Evolutionary conservation across 1,140 invertebrate genomes (phyloP), one percentile per base, ranked within the genome.

Genomic region (Teleopsis dalmanni): DNA sequence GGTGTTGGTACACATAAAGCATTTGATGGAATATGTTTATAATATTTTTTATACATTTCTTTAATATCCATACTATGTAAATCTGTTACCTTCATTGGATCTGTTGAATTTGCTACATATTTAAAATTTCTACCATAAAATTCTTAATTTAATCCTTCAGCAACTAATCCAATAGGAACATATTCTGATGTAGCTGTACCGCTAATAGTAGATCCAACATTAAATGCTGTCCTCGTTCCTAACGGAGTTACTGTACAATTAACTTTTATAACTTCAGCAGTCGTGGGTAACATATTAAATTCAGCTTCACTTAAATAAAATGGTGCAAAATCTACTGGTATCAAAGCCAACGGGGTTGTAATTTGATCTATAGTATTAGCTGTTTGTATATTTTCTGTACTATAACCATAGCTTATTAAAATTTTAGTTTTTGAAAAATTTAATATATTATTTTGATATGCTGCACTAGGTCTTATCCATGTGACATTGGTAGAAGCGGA

Each of bases 251-350:
- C 34, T 34, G 22, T 27, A 44, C 48, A 49, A 19, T 6, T 19
- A 18, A 54, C 52, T 41, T 50, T 31, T 22, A 41, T 38, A 4
- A 53, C 31, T 29, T 19, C 11, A 31, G 47, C 33, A 13, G 23
- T 25, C 4, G 21, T 13, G 29, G 52, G 48, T 29, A 53, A 46
- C 5, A 22, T 44, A 16, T 34, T 22, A 37, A 34, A 53, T 49
- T 53, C 51, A 3, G 31, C 23, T 34, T 47, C 18, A 37, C 14
- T 44, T 33, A 53, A 36, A 48, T 53, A 53, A 44, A 53, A 53
- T n/a, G 51, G 47, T 14, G 44, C 16, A 44, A 48, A 53, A 44
- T 49, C 47, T n/a, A 51, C 50, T 4, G 50, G 50, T 38, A 51
- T 26, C 22, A 51, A 35, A 13, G 50, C 50, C 16, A 52, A 36